Evolutionary conservation across 2,113 vertebrate genomes (phyloP).

Genomic region (Ondatra zibethicus): DNA sequence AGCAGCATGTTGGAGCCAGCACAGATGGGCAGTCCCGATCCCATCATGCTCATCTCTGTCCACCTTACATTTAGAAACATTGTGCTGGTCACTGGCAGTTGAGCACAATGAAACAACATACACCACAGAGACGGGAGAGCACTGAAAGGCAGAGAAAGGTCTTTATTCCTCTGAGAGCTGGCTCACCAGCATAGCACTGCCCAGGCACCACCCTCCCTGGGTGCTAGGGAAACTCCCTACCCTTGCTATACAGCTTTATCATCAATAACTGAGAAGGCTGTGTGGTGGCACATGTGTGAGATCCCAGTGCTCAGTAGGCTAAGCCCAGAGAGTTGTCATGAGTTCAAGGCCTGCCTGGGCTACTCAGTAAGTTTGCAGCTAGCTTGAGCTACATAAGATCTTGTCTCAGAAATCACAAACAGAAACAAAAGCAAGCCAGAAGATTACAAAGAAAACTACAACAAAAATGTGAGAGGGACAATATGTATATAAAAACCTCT

Average conservation of each 20-base stretch:
- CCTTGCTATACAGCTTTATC: neutral
- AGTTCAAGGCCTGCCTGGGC: neutral
- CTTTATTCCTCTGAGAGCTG: neutral
- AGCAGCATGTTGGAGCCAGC: neutral
- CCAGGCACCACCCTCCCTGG: neutral
- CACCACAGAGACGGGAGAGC: neutral
- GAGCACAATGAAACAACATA: neutral
- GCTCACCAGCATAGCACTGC: neutral
- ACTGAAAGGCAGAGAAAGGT: neutral
- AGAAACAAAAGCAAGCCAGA: neutral
- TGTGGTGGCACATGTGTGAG: neutral
- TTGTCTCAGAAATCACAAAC: neutral
- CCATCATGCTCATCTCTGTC: neutral
- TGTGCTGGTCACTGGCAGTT: neutral
- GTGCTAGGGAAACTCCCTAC: neutral
- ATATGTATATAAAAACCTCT: neutral
- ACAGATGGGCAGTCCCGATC: accelerated
- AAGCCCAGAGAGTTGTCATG: neutral
- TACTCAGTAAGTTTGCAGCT: neutral
- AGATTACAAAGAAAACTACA: neutral
- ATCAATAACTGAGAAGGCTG: neutral
- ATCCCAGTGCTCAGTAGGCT: neutral
- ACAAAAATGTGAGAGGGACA: neutral
- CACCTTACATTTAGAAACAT: neutral
- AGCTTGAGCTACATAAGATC: neutral